Evolutionary conservation across 1,140 invertebrate species (phyloP), one percentile per base, ranked within the genome.

Genomic region (Bombus terrestris): DNA sequence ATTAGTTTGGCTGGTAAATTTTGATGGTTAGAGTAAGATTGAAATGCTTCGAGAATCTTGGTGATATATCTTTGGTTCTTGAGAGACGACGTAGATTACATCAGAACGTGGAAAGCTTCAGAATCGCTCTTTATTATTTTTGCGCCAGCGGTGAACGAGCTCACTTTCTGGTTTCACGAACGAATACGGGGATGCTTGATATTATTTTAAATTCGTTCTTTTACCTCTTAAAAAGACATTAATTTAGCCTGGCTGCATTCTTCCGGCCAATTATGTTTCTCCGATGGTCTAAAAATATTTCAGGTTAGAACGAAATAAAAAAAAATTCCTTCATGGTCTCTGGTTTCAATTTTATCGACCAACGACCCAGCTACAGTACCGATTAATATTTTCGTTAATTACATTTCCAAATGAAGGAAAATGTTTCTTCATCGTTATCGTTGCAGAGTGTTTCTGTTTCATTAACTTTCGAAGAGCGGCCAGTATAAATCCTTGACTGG

Each of bases 391-490:
- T 59, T 28, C 41, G 53, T 76, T 62, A 62, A 62, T 62, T 62
- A 22, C 57, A 62, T 59, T 77, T 22, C 15, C 28, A 12, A 18
- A 59, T 10, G 25, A 62, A n/a, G 35, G 37, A 41, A 62, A 28
- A 77, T 77, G 75, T 77, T 77, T 62, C 74, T 59, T 18, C 35
- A 62, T 72, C 2, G 57, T 77, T 76, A 25, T 25, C 35, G 47
- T 69, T 66, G 41, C 15, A 35, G 62, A 18, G 35, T 81, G 77
- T 39, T 69, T 28, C 74, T 39, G 47, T 73, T 87, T 88, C 37
- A 71, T 64, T 75, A 75, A 80, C 57, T 22, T 28, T 39, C 25
- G 18, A n/a, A 25, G 28, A 3, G 76, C 64, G 32, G 18, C 71
- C 22, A n/a, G 39, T 28, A n/a, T 39, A 43, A 68, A 39, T 43